Evolutionary conservation across 2,113 vertebrate species (phyloP), one percentile per base, ranked within the genome.

Genomic region (Corythaixoides concolor): DNA sequence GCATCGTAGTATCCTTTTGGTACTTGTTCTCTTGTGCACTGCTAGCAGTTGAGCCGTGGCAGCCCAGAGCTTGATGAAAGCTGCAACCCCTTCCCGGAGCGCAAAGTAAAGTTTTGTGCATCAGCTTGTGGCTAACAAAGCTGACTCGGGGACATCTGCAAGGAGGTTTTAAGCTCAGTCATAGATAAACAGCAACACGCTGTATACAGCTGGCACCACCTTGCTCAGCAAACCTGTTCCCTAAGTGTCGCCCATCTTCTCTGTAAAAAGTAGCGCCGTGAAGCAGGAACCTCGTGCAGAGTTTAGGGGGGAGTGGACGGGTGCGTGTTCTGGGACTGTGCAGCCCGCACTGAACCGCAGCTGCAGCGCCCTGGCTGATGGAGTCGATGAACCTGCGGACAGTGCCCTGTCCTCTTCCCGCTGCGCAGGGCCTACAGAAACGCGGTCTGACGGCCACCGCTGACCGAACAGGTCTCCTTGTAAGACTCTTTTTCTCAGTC

Each of bases 391-490:
- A 23, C 7, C 19, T 22, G 32, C 2, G 1, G 8, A 37, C 2
- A 18, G 18, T 2, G 37, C 30, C 11, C 14, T 7, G 55, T 53
- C 18, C 43, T 19, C 17, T 5, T 5, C 5, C 39, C 9, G 56
- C 67, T 14, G 33, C 0, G 10, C 39, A 3, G 62, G 1, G 2
- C 64, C 27, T 9, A 1, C 26, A 9, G 41, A 5, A 47, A 7
- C 0, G 7, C 1, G 21, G 26, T 7, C 24, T 5, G 18, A 11
- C 2, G 3, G 39, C 41, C 60, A 1, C 41, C 0, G 4, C 39
- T 11, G 14, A 27, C 7, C 6, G 1, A 33, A 2, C 21, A 0
- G 11, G 3, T 10, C 33, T 62, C 13, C 23, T 72, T 37, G 12
- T 22, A 11, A 32, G 26, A 3, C 39, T 39, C n/a, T n/a, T n/a